phyloP scores from a whole-genome alignment of 2,888 invertebrate species.

The Macaria notata region DNA sequence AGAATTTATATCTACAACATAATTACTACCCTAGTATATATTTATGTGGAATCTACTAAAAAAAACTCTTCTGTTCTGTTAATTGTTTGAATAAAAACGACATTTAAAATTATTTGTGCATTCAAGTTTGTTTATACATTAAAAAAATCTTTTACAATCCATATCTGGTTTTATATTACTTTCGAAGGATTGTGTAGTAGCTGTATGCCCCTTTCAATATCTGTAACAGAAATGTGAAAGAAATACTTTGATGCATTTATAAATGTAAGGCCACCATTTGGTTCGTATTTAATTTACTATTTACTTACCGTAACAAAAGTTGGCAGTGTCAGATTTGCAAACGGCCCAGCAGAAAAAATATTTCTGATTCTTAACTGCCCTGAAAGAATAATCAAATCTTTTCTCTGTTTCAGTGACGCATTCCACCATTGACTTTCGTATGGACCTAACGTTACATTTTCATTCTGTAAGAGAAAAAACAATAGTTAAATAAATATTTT shows the following conservation, averaged over 20 bases:
- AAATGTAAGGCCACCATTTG: no score
- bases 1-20: no score
- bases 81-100: no score
- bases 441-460: slow-evolving; percentile 53
- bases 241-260: no score
- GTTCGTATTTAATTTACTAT: no score
- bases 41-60: no score
- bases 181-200: slow-evolving; percentile 63
- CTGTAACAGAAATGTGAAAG: slow-evolving; percentile 46
- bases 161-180: slow-evolving; percentile 34
- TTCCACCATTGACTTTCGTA: slow-evolving; percentile 68
- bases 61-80: no score
- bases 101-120: no score
- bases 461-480: slow-evolving; percentile 44
- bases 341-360: slow-evolving; percentile 68
- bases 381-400: slow-evolving; percentile 48
- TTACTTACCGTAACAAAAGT: slow-evolving; percentile 60
- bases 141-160: no score
- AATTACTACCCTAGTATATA: no score
- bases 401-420: slow-evolving; percentile 46
- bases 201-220: slow-evolving; percentile 74
- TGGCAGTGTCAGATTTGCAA: slow-evolving; percentile 59
- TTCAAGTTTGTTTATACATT: no score
- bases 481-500: no score
- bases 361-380: slow-evolving; percentile 58